Conservation (phyloP, 2,797 vertebrate species). For the Myiothlypis chrysogaster region DNA sequence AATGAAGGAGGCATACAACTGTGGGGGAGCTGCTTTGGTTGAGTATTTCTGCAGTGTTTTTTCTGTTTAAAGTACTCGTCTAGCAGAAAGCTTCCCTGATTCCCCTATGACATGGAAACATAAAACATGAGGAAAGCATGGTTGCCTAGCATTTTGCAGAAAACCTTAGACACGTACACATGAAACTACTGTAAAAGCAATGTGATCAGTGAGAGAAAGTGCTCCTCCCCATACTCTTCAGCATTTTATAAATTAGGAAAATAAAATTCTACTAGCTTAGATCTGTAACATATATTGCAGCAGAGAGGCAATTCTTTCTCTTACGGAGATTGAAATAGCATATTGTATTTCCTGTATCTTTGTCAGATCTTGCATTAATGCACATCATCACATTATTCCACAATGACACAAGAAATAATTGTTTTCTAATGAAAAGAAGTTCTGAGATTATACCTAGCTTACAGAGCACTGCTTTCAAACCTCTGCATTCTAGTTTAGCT, state of each 20-base stretch:
- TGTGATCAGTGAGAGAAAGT: not conserved
- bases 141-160: not conserved
- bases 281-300: not conserved
- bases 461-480: not conserved
- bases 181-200: not conserved
- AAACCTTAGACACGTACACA: not conserved
- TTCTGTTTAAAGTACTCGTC: not conserved
- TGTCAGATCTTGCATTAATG: not conserved
- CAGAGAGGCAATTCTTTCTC: not conserved
- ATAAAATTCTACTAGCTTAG: not conserved
- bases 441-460: not conserved
- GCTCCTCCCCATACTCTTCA: not conserved
- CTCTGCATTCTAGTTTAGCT: not conserved
- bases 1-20: not conserved
- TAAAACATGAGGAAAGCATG: not conserved
- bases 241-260: not conserved
- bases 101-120: not conserved
- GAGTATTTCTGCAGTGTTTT: not conserved
- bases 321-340: not conserved
- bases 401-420: not conserved
- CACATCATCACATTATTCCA: not conserved
- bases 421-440: not conserved
- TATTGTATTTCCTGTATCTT: not conserved
- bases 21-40: not conserved
- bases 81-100: not conserved